Percentiles rank a stretch among this genome's conserved stretches.
Evolutionary conservation across 2,797 vertebrate genomes (phyloP).

Genomic region (Aeoliscus strigatus): DNA sequence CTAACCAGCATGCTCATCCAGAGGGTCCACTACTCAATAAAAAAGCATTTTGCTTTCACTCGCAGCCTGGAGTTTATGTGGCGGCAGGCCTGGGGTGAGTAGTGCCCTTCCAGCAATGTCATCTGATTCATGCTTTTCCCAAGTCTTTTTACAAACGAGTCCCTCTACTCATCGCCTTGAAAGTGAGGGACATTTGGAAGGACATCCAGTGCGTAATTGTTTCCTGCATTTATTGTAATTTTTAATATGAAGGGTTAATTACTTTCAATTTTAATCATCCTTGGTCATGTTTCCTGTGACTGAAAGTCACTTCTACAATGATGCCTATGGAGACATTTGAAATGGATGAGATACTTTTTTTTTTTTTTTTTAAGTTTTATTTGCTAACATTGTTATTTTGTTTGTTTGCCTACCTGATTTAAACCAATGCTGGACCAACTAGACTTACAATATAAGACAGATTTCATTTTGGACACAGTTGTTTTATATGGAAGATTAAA

Average conservation of each 20-base stretch:
- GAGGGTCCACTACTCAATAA: constrained; percentile 93
- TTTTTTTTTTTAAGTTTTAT: too few relatives aligned
- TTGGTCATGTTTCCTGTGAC: too few relatives aligned
- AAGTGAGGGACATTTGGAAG: constrained; percentile 28
- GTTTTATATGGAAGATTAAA: too few relatives aligned
- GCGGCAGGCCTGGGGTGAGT: constrained; percentile 95
- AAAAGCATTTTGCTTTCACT: constrained; percentile 92
- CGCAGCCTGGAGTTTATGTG: constrained; percentile 97
- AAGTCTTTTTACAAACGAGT: constrained; percentile 36
- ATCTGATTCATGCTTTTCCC: constrained; percentile 39
- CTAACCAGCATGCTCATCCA: constrained; percentile 97
- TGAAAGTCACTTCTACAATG: too few relatives aligned
- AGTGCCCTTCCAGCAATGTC: constrained; percentile 9
- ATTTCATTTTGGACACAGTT: too few relatives aligned
- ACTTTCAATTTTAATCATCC: constrained; percentile 23
- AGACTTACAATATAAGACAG: too few relatives aligned
- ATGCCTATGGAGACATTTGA: too few relatives aligned
- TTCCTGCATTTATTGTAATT: constrained; percentile 6
- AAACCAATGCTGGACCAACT: too few relatives aligned
- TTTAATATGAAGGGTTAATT: too few relatives aligned
- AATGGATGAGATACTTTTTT: too few relatives aligned
- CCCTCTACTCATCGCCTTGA: constrained; percentile 22
- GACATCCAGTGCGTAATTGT: constrained; percentile 5
- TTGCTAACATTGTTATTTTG: too few relatives aligned
- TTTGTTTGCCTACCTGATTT: too few relatives aligned